phyloP scores from a whole-genome alignment of 1,140 invertebrate species.

The Caenorhabditis latens region DNA sequence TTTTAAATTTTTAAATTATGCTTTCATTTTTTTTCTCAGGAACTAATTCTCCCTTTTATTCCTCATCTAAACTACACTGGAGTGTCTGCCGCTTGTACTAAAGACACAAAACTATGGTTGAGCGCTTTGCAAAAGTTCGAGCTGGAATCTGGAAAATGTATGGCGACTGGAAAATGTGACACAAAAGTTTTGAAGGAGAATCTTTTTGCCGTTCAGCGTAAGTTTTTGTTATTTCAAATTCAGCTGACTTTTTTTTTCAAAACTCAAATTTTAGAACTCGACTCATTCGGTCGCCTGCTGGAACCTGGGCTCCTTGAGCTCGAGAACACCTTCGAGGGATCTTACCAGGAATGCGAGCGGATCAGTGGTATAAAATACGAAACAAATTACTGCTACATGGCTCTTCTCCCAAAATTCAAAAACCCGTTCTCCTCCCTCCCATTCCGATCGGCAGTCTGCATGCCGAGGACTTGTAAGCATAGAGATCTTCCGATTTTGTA shows the following conservation, averaged over 20 bases:
- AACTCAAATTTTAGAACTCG: neutral
- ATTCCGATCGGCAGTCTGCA: neutral
- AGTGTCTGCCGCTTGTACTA: constrained; percentile 8
- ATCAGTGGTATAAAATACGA: constrained; percentile 33
- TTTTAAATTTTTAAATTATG: neutral
- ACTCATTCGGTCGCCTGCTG: neutral
- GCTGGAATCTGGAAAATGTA: neutral
- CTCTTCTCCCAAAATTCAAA: neutral
- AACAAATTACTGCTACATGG: constrained; percentile 33
- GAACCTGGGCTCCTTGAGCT: constrained; percentile 4
- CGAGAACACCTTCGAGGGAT: neutral
- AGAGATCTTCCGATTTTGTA: constrained; percentile 7
- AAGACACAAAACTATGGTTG: constrained; percentile 36
- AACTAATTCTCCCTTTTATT: neutral
- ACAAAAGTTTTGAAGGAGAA: neutral
- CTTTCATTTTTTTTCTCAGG: neutral
- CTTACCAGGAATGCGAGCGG: constrained; percentile 2
- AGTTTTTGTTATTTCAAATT: neutral
- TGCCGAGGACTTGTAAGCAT: constrained; percentile 27
- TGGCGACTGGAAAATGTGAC: constrained; percentile 7
- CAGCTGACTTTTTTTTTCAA: no score
- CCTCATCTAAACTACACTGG: constrained; percentile 39
- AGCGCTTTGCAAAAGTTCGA: neutral
- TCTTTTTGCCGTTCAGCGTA: constrained; percentile 14
- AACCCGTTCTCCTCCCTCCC: neutral